Percentiles rank a stretch among this genome's conserved stretches.
Evolutionary conservation across 1,140 invertebrate species (phyloP).

Genomic region (Charaxes varanes): DNA sequence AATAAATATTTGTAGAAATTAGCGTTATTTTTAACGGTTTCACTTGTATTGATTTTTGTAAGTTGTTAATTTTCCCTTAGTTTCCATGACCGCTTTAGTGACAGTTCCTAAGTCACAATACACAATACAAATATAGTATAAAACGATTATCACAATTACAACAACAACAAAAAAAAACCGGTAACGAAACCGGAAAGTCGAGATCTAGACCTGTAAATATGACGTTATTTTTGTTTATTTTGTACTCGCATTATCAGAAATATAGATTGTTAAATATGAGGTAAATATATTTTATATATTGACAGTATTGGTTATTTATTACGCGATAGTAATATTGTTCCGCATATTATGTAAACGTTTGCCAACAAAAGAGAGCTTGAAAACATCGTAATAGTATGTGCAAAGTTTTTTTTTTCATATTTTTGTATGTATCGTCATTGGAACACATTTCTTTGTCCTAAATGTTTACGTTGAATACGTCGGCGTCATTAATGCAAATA

Average conservation of each 20-base stretch:
- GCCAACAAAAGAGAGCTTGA: slow-evolving; percentile 23
- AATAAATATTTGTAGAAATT: slow-evolving; percentile 63
- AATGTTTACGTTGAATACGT: slow-evolving; percentile 34
- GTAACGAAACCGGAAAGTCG: slow-evolving; percentile 38
- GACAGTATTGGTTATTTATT: slow-evolving; percentile 58
- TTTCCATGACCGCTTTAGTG: slow-evolving; percentile 65
- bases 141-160: too few species aligned
- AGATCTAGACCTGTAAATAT: slow-evolving; percentile 58
- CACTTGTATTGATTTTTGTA: slow-evolving; percentile 66
- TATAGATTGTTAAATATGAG: slow-evolving; percentile 57
- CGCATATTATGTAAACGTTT: slow-evolving; percentile 21
- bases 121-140: too few species aligned
- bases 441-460: slow-evolving; percentile 38
- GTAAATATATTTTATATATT: slow-evolving; percentile 57
- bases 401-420: slow-evolving; percentile 23
- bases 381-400: slow-evolving; percentile 25
- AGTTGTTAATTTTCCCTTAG: slow-evolving; percentile 56
- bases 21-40: slow-evolving; percentile 65
- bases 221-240: slow-evolving; percentile 52
- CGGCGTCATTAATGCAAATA: slow-evolving; percentile 58
- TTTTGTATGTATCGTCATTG: slow-evolving; percentile 36
- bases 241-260: slow-evolving; percentile 40
- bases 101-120: slow-evolving; percentile 61
- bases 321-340: slow-evolving; percentile 33
- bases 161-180: slow-evolving; percentile 24